Percentiles rank a stretch among this genome's conserved stretches.
Evolutionary conservation across 1,140 invertebrate species (phyloP).

Genomic region (Maconellicoccus hirsutus): DNA sequence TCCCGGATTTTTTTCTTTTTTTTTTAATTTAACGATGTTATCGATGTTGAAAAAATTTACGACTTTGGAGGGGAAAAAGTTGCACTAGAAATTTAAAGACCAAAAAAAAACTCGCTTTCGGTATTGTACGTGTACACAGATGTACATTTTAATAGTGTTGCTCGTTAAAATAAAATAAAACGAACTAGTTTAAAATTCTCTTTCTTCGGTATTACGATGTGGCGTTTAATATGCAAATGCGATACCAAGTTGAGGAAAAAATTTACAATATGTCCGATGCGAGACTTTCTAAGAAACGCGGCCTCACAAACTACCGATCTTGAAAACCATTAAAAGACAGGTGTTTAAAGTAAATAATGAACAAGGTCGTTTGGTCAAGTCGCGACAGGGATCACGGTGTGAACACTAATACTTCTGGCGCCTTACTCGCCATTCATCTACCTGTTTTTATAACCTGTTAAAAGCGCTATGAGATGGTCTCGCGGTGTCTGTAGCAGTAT

Average conservation of each 20-base stretch:
- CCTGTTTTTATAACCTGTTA: slow-evolving; percentile 14
- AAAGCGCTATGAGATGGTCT: background rate
- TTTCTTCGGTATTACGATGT: background rate
- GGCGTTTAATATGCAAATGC: too few species aligned
- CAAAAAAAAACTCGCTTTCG: too few species aligned
- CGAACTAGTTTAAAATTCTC: too few species aligned
- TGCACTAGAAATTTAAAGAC: too few species aligned
- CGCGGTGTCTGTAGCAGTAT: background rate
- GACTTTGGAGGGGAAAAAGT: too few species aligned
- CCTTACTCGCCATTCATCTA: slow-evolving; percentile 22
- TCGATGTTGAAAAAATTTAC: too few species aligned
- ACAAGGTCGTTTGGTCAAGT: slow-evolving; percentile 22
- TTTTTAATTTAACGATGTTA: background rate
- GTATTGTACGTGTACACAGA: too few species aligned
- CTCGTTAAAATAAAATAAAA: too few species aligned
- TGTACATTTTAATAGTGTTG: too few species aligned
- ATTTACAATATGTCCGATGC: background rate
- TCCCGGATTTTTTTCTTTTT: background rate
- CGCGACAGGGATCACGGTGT: slow-evolving; percentile 20
- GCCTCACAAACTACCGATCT: background rate
- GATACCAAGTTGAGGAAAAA: background rate
- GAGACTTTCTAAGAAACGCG: background rate
- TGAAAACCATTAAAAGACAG: slow-evolving; percentile 14
- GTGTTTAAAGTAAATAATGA: slow-evolving; percentile 20
- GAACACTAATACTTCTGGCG: slow-evolving; percentile 19